Base-by-base conservation (phyloP, 2,113 vertebrate genomes). In the Dendrocopos noguchii region DNA sequence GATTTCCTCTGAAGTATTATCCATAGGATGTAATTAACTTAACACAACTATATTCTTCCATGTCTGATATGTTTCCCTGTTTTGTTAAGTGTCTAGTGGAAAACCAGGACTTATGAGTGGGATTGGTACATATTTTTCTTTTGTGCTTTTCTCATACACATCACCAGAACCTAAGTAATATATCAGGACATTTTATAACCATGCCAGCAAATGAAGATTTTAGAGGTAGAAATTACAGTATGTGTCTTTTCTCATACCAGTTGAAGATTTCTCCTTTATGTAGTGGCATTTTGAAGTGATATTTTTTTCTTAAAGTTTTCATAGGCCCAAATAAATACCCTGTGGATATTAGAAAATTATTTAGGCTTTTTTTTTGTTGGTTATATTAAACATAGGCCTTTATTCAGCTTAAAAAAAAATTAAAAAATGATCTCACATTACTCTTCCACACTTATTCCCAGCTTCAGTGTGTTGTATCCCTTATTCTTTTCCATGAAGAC, bases 341-440 rank as follows among this genome's bases (percentile, higher is more conserved):
- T 67, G 6, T 52, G 60, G 12, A 9, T 47, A 21, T 29, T 29
- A 63, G 61, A 64, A 83, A 74, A 29, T 10, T 0, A 33, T 31
- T 31, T 8, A 8, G 0, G 0, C 0, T 11, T 39, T 10, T 39
- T 39, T 39, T 39, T n/a, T 46, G 80, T 55, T n/a, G 6, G 7
- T 47, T 46, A 6, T 21, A 18, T 60, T 57, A 56, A 75, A 72
- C 46, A 24, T 12, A 56, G 57, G 7, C 12, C 80, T 80, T 10
- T 10, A 1, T 67, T 80, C 16, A 4, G 3, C 4, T 70, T 39
- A 39, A 39, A 39, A 39, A 39, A 39, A 5, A 39, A 39, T 39
- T 28, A 28, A 55, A 5, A 28, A 27, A 10, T 31, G 47, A 13
- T 31, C 34, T 55, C 56, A 4, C 4, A 14, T 72, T 68, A 50